A percentile compares a stretch with the other conserved stretches of the same genome.
Evolutionary conservation across 2,113 vertebrate species (phyloP).

Genomic region (Grallaria varia): DNA sequence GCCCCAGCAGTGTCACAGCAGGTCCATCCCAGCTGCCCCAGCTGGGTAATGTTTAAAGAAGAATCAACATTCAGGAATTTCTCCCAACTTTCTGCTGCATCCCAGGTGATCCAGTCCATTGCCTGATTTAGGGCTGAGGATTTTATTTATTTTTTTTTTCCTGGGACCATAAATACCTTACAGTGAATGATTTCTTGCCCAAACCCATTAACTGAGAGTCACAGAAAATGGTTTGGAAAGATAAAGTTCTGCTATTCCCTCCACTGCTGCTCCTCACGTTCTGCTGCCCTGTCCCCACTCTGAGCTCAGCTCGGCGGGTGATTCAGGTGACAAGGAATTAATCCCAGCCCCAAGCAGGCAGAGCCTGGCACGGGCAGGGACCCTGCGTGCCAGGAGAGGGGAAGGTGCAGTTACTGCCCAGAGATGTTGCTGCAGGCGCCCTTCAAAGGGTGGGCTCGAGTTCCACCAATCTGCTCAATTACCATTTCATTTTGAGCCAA

Average conservation of each 20-base stretch:
- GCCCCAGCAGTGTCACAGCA: background rate
- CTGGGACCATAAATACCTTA: background rate
- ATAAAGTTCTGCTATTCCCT: background rate
- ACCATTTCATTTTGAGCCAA: background rate
- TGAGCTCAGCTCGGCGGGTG: background rate
- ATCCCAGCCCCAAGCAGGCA: background rate
- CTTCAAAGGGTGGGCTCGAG: background rate
- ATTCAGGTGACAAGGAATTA: background rate
- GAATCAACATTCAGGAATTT: background rate
- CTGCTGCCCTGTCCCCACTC: fast-evolving
- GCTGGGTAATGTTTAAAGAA: background rate
- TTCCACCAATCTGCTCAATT: background rate
- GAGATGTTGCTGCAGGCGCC: background rate
- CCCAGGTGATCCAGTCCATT: fast-evolving
- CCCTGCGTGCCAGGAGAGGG: fast-evolving
- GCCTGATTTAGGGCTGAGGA: background rate
- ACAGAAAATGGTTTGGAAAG: background rate
- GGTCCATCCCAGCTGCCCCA: background rate
- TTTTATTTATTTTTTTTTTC: background rate
- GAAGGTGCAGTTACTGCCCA: background rate
- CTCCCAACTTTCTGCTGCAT: background rate
- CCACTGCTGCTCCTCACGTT: fast-evolving
- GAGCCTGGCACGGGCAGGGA: background rate
- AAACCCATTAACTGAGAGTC: background rate
- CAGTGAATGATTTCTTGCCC: background rate